A percentile compares a stretch with the other conserved stretches of the same genome.
Conservation (phyloP, 2,888 invertebrate species). For the Globia sparganii region DNA sequence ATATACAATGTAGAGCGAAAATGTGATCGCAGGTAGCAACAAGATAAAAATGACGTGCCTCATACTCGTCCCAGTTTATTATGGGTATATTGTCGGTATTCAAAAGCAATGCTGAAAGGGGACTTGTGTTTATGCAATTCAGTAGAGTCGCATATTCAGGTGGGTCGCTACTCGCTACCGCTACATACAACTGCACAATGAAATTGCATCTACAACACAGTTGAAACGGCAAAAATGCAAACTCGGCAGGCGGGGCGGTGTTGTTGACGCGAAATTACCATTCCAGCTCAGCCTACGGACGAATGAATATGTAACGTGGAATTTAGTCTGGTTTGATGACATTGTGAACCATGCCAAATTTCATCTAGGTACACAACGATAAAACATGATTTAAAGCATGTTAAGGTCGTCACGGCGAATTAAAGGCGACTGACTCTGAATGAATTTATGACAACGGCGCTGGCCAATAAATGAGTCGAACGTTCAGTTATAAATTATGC, state of each 20-base stretch:
- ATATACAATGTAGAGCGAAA: slow-evolving; percentile 38
- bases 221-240: slow-evolving; percentile 87
- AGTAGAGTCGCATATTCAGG: slow-evolving; percentile 74
- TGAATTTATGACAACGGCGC: slow-evolving; percentile 75
- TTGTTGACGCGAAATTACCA: slow-evolving; percentile 88
- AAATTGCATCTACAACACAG: slow-evolving; percentile 78
- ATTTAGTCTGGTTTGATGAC: slow-evolving; percentile 82
- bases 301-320: slow-evolving; percentile 87
- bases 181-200: slow-evolving; percentile 61
- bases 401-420: slow-evolving; percentile 56
- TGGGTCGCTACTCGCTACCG: slow-evolving; percentile 64
- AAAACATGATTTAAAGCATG: slow-evolving; percentile 63
- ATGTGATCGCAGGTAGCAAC: slow-evolving; percentile 43
- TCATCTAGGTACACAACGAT: slow-evolving; percentile 55
- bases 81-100: slow-evolving; percentile 43
- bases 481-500: slow-evolving; percentile 79
- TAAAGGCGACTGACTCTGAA: slow-evolving; percentile 67
- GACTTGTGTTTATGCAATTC: slow-evolving; percentile 75
- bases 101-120: slow-evolving; percentile 60
- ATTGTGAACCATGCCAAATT: slow-evolving; percentile 70
- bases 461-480: slow-evolving; percentile 72
- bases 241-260: slow-evolving; percentile 78
- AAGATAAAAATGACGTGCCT: slow-evolving; percentile 38
- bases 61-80: slow-evolving; percentile 33
- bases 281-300: slow-evolving; percentile 83